Evolutionary conservation across 2,113 vertebrate species (phyloP), one percentile per base, ranked within the genome.

Genomic region (Ctenodactylus gundi): DNA sequence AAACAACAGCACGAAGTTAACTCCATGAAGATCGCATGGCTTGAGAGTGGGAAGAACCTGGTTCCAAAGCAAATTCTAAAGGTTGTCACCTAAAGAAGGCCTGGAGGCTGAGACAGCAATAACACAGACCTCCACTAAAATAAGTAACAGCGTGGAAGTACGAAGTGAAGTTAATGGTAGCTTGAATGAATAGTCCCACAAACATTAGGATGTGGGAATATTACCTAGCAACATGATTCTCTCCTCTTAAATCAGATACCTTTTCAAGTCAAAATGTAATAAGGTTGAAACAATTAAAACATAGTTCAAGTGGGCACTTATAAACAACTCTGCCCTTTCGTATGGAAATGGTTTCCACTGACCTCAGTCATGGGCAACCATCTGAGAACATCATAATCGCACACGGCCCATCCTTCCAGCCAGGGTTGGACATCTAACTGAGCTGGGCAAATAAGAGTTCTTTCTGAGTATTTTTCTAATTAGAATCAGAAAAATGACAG

Each of bases 191-290:
- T n/a, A 76, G 76, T 86, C 85, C 29, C n/a, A 51, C 58, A 87
- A 83, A 86, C 70, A 31, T 25, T n/a, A 91, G 44, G 73, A 86
- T 29, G 44, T 51, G 21, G 36, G 46, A 67, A n/a, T 46, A 11
- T 85, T 72, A 68, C 36, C 27, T 76, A 46, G 0, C 4, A 41
- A 46, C 36, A 75, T 39, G 27, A 51, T 58, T 82, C 75, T 86
- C n/a, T 78, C 90, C n/a, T 91, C 44, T 86, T 90, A 73, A 89
- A 95, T 60, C 25, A 29, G 34, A 83, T 41, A 76, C 81, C 7
- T 53, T 80, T 60, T 23, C 73, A 81, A 82, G 44, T 60, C 9
- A 93, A 93, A 93, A 88, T 41, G 57, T 23, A 67, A 81, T 15
- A 49, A 82, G 21, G 39, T 7, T 72, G 64, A 70, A 87, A 93